Evolutionary conservation across 2,888 invertebrate genomes (phyloP).

Genomic region (Melieria omissa): DNA sequence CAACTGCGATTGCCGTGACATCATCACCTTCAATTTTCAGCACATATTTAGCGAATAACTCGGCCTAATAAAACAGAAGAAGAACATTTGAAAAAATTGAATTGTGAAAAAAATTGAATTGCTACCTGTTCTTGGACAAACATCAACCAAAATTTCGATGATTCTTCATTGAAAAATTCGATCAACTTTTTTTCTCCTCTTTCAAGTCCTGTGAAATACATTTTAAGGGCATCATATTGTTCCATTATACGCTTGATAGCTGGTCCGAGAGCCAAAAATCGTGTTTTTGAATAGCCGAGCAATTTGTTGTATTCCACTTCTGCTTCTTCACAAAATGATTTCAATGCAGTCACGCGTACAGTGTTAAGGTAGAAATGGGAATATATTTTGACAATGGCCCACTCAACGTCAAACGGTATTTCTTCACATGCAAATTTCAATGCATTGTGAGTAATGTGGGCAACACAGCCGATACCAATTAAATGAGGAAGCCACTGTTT

Average conservation of each 20-base stretch:
- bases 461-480: constrained; percentile 37
- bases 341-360: constrained; percentile 35
- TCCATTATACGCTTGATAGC: constrained; percentile 35
- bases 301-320: constrained; percentile 35
- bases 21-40: constrained; percentile 36
- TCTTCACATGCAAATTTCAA: constrained; percentile 33
- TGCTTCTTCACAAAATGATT: constrained; percentile 31
- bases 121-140: constrained; percentile 28
- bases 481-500: not conserved
- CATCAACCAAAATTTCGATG: constrained; percentile 19
- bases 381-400: constrained; percentile 40
- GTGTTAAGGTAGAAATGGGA: constrained; percentile 38
- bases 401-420: constrained; percentile 36
- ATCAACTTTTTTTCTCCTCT: constrained; percentile 21
- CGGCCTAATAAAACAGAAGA: constrained; percentile 34
- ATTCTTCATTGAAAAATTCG: constrained; percentile 21
- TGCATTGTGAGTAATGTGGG: constrained; percentile 39
- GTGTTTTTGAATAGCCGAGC: constrained; percentile 36
- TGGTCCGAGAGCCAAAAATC: constrained; percentile 35
- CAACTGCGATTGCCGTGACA: constrained; percentile 38
- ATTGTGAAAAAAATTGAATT: constrained; percentile 23
- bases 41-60: constrained; percentile 34
- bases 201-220: constrained; percentile 12
- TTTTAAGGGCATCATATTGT: constrained; percentile 23
- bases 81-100: constrained; percentile 25